phyloP scores from a whole-genome alignment of 1,140 invertebrate genomes.

The Myzus persicae region DNA sequence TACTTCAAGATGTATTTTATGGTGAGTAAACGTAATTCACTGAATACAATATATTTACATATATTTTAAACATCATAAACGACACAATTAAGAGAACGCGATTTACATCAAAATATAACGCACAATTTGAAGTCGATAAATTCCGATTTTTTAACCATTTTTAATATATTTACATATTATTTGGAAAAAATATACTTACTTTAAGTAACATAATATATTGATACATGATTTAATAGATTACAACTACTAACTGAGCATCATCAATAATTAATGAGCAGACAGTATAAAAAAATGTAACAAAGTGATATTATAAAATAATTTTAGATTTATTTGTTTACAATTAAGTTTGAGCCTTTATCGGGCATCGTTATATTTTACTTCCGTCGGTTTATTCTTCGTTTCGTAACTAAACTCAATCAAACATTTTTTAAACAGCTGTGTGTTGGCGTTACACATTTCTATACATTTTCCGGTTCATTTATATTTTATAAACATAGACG shows the following conservation, averaged over 20 bases:
- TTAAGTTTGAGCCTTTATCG: not conserved
- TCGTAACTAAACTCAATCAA: conserved; percentile 7
- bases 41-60: not conserved
- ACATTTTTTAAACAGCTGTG: not conserved
- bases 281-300: not conserved
- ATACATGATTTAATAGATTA: not conserved
- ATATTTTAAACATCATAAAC: not conserved
- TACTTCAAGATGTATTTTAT: conserved; percentile 76
- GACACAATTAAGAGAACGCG: not conserved
- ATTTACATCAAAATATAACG: not conserved
- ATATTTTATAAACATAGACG: not conserved
- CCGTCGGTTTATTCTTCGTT: not conserved
- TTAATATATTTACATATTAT: not conserved
- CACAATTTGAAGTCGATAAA: not conserved
- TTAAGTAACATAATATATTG: not conserved
- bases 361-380: not conserved
- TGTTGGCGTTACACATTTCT: not conserved
- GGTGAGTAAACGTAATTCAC: conserved; percentile 66
- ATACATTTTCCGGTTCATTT: not conserved
- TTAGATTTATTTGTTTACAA: not conserved
- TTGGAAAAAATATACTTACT: not conserved
- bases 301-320: not conserved
- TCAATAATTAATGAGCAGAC: not conserved
- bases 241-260: not conserved
- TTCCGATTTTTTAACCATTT: too few species aligned